Base-by-base conservation (phyloP, 2,113 vertebrate genomes). In the Notothenia rossii region DNA sequence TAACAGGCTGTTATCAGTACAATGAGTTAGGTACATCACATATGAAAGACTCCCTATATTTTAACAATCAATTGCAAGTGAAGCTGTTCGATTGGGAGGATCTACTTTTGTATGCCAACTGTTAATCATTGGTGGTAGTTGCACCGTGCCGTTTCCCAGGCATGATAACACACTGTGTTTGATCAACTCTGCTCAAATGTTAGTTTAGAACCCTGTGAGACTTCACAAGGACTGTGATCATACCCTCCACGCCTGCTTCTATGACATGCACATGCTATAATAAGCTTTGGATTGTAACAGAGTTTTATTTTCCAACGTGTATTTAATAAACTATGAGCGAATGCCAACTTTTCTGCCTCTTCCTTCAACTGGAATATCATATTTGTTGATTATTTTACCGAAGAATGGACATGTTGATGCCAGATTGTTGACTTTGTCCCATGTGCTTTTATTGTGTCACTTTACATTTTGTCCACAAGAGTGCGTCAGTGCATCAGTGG, bases 321-420 rank as follows among this genome's bases (percentile, higher is more conserved):
- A 81, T 86, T 84, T 77, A 89, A 93, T 92, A 91, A 90, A 89
- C 68, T 84, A 77, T 67, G 53, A 82, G 43, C 13, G n/a, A 83
- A 83, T 59, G 40, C n/a, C 29, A 72, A 2, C 40, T 50, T 59
- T 14, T 13, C 18, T 33, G 62, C 14, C 10, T 48, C 43, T 78
- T 54, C 3, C 5, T 54, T 69, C 4, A 10, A 15, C 51, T 22
- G 70, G 59, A 17, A 10, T 4, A 33, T 70, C 5, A 36, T 8
- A 13, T 50, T 36, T 36, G 7, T 9, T 18, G 18, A n/a, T 15
- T 10, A 40, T 36, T 10, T 2, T 43, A n/a, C n/a, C 14, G 14
- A 53, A 8, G 33, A 8, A 49, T 33, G 10, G 20, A 49, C 25
- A 13, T 49, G 22, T 45, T 64, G 15, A 45, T 2, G 3, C 67